Conservation (phyloP, 2,113 vertebrate species). For the Bos indicus region DNA sequence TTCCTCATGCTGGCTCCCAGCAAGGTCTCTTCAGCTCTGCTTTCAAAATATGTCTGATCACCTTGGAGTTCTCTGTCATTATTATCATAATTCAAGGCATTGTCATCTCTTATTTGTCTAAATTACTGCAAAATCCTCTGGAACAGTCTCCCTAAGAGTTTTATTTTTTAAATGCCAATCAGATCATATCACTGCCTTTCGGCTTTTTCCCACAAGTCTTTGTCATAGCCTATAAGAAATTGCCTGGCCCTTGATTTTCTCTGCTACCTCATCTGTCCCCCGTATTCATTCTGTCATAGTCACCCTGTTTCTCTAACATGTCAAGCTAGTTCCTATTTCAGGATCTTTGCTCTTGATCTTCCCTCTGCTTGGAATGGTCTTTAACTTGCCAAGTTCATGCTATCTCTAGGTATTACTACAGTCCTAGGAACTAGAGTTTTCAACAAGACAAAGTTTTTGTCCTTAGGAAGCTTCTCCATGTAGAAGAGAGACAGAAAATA, state of each 20-base stretch:
- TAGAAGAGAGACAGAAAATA: neutral
- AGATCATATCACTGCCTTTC: neutral
- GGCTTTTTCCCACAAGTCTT: neutral
- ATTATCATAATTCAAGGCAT: neutral
- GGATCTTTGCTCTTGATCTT: neutral
- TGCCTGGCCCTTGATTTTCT: neutral
- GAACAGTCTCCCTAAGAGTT: neutral
- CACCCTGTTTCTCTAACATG: neutral
- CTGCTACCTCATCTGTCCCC: neutral
- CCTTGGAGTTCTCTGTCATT: neutral
- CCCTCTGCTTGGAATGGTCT: neutral
- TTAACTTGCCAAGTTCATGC: neutral
- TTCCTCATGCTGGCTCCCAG: too few species aligned
- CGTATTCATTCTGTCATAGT: neutral
- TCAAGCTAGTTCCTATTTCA: neutral
- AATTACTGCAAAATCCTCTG: neutral
- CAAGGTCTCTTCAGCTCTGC: neutral
- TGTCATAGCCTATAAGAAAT: neutral
- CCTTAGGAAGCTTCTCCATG: neutral
- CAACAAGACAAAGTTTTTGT: neutral
- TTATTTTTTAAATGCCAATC: neutral
- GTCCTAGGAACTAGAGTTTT: neutral
- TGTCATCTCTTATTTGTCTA: neutral
- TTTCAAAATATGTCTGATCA: neutral
- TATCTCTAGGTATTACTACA: neutral